Conservation (phyloP, 2,113 vertebrate genomes). For the Todiramphus saurophagus region DNA sequence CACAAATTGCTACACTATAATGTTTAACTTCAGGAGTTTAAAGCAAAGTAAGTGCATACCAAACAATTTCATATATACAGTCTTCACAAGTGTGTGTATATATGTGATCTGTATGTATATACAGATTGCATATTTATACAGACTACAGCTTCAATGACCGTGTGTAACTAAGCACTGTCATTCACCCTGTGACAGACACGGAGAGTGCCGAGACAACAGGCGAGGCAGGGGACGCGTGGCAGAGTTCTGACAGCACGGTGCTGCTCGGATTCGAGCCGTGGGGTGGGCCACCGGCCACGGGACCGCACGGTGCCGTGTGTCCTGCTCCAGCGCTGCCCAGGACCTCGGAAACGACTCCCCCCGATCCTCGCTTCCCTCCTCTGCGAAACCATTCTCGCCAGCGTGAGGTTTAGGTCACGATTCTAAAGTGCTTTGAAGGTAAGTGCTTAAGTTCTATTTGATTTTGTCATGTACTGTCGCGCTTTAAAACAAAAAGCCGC, state of each 20-base stretch:
- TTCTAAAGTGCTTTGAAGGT: constrained; percentile 70
- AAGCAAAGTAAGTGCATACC: constrained; percentile 81
- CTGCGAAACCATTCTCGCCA: not conserved
- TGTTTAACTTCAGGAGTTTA: constrained; percentile 76
- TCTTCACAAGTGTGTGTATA: constrained; percentile 71
- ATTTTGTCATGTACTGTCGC: not conserved
- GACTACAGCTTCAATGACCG: constrained; percentile 55
- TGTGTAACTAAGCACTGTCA: constrained; percentile 40
- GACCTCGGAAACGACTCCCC: not conserved
- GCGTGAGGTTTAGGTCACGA: constrained; percentile 26
- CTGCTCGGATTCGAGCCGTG: not conserved
- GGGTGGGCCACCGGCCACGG: not conserved
- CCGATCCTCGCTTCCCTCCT: constrained; percentile 1
- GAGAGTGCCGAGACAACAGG: constrained; percentile 32
- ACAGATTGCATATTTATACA: constrained; percentile 73
- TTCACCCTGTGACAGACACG: constrained; percentile 57
- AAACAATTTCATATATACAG: constrained; percentile 83
- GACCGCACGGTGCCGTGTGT: not conserved
- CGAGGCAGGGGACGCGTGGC: not conserved
- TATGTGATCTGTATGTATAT: constrained; percentile 73
- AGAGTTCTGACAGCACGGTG: not conserved
- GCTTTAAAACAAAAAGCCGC: constrained; percentile 42
- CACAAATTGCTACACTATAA: constrained; percentile 84
- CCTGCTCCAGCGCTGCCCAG: not conserved
- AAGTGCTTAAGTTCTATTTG: constrained; percentile 56